These are phyloP conservation scores for Bryconaethiops microstoma DNA, from an alignment of 2,797 vertebrate species.

Conservation along the genomic window DNA sequence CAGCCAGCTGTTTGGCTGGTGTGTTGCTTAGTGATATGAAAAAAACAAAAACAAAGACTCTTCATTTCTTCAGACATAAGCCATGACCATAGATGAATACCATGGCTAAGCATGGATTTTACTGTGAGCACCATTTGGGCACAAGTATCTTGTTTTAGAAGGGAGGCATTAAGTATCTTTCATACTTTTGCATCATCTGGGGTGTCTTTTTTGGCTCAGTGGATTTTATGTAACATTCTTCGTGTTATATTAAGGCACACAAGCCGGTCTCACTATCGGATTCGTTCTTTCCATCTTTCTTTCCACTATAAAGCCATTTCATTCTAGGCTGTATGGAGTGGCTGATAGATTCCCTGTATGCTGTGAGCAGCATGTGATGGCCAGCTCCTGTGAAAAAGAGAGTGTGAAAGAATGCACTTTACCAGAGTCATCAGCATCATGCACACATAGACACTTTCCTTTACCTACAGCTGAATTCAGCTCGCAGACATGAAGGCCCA, in stretches of 20 bases:
- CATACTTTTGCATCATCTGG: neutral
- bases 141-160: neutral
- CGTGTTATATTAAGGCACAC: neutral
- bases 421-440: slow-evolving; percentile 72
- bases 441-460: slow-evolving; percentile 65
- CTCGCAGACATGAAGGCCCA: slow-evolving; percentile 54
- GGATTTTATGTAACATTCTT: neutral
- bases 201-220: slow-evolving; percentile 5
- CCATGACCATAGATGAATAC: slow-evolving; percentile 2
- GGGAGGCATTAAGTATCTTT: neutral
- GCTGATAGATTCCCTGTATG: slow-evolving; percentile 28
- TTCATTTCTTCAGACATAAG: neutral
- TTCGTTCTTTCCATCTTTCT: neutral
- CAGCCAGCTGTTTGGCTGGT: slow-evolving; percentile 6
- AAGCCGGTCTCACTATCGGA: neutral
- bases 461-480: slow-evolving; percentile 67
- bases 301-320: slow-evolving; percentile 25
- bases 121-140: neutral
- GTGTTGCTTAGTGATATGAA: slow-evolving; percentile 17
- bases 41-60: neutral
- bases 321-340: slow-evolving; percentile 59
- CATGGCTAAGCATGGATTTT: neutral
- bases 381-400: slow-evolving; percentile 71
- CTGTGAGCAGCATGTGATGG: slow-evolving; percentile 43
- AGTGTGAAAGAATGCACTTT: slow-evolving; percentile 81